Base-by-base conservation (phyloP, 1,140 invertebrate genomes). In the Drosophila lowei region DNA sequence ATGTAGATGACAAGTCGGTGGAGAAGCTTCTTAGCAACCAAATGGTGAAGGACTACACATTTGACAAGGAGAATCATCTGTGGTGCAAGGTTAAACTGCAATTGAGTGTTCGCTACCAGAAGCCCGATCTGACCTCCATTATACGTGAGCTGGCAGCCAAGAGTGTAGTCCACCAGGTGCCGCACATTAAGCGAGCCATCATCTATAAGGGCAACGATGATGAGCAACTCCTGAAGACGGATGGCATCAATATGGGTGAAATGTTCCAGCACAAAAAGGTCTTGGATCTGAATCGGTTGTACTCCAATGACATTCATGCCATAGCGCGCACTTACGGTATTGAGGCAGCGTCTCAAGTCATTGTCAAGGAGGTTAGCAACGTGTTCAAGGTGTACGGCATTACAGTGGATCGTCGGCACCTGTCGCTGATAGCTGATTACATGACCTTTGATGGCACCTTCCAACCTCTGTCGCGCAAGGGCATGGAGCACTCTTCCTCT, bases 371-470 rank as follows among this genome's bases (percentile, higher is more conserved):
- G 94, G 95, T 99, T 34, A 94, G 95, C 90, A 96, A 97, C 90
- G 98, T 99, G 13, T 99, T 99, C 91, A 96, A 95, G 80, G 97
- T 97, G 3, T 99, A 99, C 90, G 98, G 98, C 21, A 99, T 99
- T 83, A 94, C 94, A 15, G 98, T 99, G 0, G 97, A 99, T 93
- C 94, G 96, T 3, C 93, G 98, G 41, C 99, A 99, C 94, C 93
- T 99, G 63, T 95, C 94, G 0, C 92, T 99, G 0, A 95, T 99
- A 58, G 97, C 98, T 0, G 98, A 99, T 92, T 99, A 99, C 90
- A 99, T 99, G 98, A 99, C 98, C 0, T 98, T 95, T 79, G 96
- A 97, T 89, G 99, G 99, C 1, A 92, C 92, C 8, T 99, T 97
- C 81, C 94, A 96, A 86, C 96, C 98, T 0, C 95, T 99, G 90